These are phyloP conservation scores for Carassius auratus DNA, from an alignment of 2,113 vertebrate species.

Conservation along the genomic window DNA sequence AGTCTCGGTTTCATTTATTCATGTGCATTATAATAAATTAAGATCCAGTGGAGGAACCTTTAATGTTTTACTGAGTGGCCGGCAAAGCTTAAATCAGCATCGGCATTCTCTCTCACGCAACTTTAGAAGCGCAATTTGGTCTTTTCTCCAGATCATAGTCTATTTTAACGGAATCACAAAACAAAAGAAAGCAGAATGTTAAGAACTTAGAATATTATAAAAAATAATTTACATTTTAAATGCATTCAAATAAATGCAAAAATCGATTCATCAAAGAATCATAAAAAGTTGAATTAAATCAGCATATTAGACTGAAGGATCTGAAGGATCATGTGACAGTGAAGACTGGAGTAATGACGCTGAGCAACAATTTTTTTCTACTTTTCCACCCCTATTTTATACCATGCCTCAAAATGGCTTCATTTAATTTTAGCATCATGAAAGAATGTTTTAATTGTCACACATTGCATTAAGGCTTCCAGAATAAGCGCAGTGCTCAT, in stretches of 20 bases:
- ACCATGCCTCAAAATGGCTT: background rate
- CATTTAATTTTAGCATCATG: background rate
- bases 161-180: background rate
- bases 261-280: too few relatives aligned
- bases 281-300: too few relatives aligned
- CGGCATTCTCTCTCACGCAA: background rate
- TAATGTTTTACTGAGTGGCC: background rate
- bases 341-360: too few relatives aligned
- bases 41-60: background rate
- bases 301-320: too few relatives aligned
- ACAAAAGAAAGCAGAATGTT: background rate
- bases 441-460: background rate
- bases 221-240: too few relatives aligned
- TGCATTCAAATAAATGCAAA: too few relatives aligned
- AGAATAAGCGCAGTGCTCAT: background rate
- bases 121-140: background rate
- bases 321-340: too few relatives aligned
- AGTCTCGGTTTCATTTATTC: background rate
- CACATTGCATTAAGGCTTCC: background rate
- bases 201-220: background rate
- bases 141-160: background rate
- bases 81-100: background rate
- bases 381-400: background rate
- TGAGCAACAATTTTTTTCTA: background rate
- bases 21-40: background rate